These are phyloP conservation scores for Coptodon rendalli DNA, from an alignment of 2,113 vertebrate genomes.

Conservation along the genomic window DNA sequence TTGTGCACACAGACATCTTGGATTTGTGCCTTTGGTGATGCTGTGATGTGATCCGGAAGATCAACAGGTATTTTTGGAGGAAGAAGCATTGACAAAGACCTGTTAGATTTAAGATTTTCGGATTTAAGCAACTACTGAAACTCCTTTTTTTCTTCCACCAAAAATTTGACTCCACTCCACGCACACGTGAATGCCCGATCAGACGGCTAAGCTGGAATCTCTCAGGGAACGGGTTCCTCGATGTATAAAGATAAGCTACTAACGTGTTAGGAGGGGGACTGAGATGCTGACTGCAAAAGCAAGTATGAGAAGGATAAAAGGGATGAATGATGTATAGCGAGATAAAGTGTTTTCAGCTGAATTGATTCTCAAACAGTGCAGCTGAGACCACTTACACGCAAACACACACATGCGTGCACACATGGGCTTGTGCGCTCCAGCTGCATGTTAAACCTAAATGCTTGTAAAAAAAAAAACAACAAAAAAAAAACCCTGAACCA, in stretches of 20 bases:
- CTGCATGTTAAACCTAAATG: constrained; percentile 38
- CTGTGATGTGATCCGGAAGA: not conserved
- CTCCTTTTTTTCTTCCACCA: not conserved
- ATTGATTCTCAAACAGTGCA: constrained; percentile 40
- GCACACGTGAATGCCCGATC: not conserved
- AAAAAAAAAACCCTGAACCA: not conserved
- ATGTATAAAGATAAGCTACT: not conserved
- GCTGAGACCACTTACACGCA: constrained; percentile 29
- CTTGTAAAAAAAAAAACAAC: not conserved
- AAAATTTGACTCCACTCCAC: not conserved
- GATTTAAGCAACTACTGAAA: not conserved
- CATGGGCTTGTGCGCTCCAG: not conserved
- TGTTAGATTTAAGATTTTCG: not conserved
- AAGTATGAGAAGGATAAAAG: not conserved
- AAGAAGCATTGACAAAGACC: not conserved
- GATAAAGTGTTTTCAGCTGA: constrained; percentile 26
- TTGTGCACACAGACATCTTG: not conserved
- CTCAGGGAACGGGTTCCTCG: not conserved
- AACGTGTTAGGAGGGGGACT: not conserved
- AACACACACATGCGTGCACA: not conserved
- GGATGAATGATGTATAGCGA: not conserved
- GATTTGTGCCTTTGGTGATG: not conserved
- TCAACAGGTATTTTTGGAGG: not conserved
- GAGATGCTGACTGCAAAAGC: not conserved
- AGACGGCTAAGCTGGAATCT: not conserved